These are phyloP conservation scores for Ceyx cyanopectus DNA, from an alignment of 2,113 vertebrate species.

Conservation along the genomic window DNA sequence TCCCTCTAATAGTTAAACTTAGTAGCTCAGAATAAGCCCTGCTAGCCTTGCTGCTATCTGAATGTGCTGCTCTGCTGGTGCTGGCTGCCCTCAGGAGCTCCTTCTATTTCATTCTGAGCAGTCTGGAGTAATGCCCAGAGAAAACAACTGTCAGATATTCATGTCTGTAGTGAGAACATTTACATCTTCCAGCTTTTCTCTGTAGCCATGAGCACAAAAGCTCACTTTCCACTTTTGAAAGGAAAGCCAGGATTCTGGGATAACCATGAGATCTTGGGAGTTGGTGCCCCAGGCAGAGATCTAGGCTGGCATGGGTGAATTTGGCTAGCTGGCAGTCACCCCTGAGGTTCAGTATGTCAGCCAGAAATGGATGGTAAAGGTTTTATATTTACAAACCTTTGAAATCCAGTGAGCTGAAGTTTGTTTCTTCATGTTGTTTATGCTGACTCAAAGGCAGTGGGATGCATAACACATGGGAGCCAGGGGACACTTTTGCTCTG, in stretches of 20 bases:
- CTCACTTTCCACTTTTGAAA: conserved; percentile 13
- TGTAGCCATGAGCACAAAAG: neutral
- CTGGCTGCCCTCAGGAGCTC: neutral
- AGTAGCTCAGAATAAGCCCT: neutral
- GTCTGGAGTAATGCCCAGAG: neutral
- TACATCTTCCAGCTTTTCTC: neutral
- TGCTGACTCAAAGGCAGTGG: neutral
- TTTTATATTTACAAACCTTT: conserved; percentile 23
- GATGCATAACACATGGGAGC: neutral
- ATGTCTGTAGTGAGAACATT: neutral
- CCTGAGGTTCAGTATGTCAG: neutral
- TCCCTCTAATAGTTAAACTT: neutral
- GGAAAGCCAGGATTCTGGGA: neutral
- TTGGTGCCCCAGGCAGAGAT: neutral
- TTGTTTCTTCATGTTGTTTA: neutral
- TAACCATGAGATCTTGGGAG: neutral
- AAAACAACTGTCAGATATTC: neutral
- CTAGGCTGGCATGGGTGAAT: neutral
- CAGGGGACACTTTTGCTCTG: neutral
- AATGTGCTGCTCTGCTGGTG: neutral
- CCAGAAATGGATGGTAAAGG: neutral
- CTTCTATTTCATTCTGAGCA: neutral
- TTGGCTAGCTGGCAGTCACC: neutral
- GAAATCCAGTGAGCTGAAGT: neutral
- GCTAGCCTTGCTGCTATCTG: neutral